Percentiles rank a stretch among this genome's conserved stretches.
Conservation (phyloP, 2,888 invertebrate genomes). For the Adineta ricciae region DNA sequence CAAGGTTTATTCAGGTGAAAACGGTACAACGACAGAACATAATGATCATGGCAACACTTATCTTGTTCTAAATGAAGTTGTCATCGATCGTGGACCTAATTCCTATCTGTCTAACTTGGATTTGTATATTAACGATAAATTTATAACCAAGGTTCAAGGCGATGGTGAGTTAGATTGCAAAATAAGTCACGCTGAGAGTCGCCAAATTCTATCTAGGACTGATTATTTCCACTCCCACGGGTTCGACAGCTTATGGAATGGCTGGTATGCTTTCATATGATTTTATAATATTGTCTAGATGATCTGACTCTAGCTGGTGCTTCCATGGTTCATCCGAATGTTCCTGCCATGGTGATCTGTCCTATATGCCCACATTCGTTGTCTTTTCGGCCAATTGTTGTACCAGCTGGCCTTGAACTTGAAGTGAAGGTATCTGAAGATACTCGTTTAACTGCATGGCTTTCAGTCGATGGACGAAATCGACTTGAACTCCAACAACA, state of each 20-base stretch:
- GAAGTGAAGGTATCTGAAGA: conserved; percentile 69
- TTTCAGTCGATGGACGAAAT: conserved; percentile 89
- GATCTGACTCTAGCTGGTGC: conserved; percentile 60
- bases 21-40: neutral
- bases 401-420: conserved; percentile 85
- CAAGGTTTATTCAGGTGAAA: neutral
- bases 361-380: conserved; percentile 94
- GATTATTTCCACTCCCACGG: conserved; percentile 90
- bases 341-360: conserved; percentile 90
- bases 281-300: neutral
- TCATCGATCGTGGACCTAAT: conserved; percentile 88
- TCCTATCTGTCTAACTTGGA: conserved; percentile 89
- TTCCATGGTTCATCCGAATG: conserved; percentile 93
- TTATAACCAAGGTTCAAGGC: conserved; percentile 85
- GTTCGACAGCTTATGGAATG: conserved; percentile 54
- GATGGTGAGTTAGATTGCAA: conserved; percentile 58
- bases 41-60: neutral
- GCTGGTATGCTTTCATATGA: conserved; percentile 37
- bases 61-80: conserved; percentile 78
- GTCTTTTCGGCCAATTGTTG: conserved; percentile 89
- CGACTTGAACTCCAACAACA: conserved; percentile 83
- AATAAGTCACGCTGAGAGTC: neutral
- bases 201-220: conserved; percentile 56
- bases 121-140: conserved; percentile 82
- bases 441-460: conserved; percentile 83